These are phyloP conservation scores for Nymphalis polychloros DNA, from an alignment of 2,888 invertebrate species.

Conservation along the genomic window DNA sequence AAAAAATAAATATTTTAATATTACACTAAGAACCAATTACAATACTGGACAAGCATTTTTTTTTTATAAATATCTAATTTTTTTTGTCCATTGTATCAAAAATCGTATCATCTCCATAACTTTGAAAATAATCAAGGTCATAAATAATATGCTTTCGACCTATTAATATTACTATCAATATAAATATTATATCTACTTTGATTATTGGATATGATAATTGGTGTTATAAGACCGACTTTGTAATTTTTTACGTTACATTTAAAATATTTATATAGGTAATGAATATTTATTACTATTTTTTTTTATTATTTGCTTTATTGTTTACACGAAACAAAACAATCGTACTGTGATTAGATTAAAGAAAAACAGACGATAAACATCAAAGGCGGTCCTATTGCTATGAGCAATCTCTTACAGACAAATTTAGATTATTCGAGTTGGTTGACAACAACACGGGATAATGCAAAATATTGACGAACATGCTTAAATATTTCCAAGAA, in stretches of 20 bases:
- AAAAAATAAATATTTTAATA: slow-evolving; percentile 33
- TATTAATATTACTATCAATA: slow-evolving; percentile 44
- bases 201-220: slow-evolving; percentile 44
- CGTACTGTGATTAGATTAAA: too few species aligned
- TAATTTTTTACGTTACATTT: slow-evolving; percentile 23
- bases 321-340: too few species aligned
- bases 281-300: not conserved
- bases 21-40: slow-evolving; percentile 41
- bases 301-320: too few species aligned
- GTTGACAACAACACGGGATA: too few species aligned
- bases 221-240: slow-evolving; percentile 42
- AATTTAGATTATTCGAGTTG: too few species aligned
- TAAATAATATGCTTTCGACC: slow-evolving; percentile 48
- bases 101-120: slow-evolving; percentile 53
- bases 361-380: too few species aligned
- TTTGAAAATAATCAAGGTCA: slow-evolving; percentile 46
- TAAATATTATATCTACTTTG: slow-evolving; percentile 64
- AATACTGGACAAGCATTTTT: slow-evolving; percentile 53
- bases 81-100: slow-evolving; percentile 65
- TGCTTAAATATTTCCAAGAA: slow-evolving; percentile 4
- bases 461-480: too few species aligned
- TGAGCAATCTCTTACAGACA: too few species aligned
- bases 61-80: slow-evolving; percentile 47
- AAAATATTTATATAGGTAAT: slow-evolving; percentile 16
- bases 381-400: too few species aligned